Conservation (phyloP, 2,113 vertebrate genomes). For the Tylochromis polylepis region DNA sequence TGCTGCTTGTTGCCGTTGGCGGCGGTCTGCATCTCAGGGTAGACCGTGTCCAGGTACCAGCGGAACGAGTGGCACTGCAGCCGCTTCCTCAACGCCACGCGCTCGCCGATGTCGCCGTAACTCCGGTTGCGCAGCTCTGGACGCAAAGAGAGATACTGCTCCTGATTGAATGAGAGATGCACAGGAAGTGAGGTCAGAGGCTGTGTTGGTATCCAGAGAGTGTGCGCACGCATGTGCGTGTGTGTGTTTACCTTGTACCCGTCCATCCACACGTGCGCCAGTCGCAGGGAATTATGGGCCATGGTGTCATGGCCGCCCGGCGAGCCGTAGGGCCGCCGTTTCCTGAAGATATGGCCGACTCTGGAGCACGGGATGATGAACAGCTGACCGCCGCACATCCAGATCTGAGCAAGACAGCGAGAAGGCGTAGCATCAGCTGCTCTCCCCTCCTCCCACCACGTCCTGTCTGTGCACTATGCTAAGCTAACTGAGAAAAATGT, state of each 20-base stretch:
- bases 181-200: not conserved
- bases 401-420: slow-evolving; percentile 76
- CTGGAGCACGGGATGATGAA: slow-evolving; percentile 94
- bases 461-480: not conserved
- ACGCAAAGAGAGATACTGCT: slow-evolving; percentile 90
- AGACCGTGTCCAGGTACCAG: slow-evolving; percentile 94
- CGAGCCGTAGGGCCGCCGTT: slow-evolving; percentile 90
- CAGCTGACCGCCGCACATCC: slow-evolving; percentile 95
- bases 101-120: slow-evolving; percentile 87
- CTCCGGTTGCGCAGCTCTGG: slow-evolving; percentile 82
- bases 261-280: slow-evolving; percentile 96
- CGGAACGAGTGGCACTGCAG: slow-evolving; percentile 87
- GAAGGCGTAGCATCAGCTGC: not conserved
- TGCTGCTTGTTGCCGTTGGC: slow-evolving; percentile 81
- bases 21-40: slow-evolving; percentile 91
- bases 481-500: not conserved
- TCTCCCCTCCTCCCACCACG: not conserved
- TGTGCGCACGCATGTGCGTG: not conserved
- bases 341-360: slow-evolving; percentile 97
- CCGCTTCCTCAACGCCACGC: slow-evolving; percentile 79
- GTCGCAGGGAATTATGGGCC: slow-evolving; percentile 90
- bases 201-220: accelerated
- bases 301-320: slow-evolving; percentile 94
- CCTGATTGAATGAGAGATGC: slow-evolving; percentile 66
- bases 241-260: slow-evolving; percentile 84